A percentile compares a stretch with the other conserved stretches of the same genome.
Evolutionary conservation across 2,888 invertebrate genomes (phyloP).

Genomic region (Alsophila aescularia): DNA sequence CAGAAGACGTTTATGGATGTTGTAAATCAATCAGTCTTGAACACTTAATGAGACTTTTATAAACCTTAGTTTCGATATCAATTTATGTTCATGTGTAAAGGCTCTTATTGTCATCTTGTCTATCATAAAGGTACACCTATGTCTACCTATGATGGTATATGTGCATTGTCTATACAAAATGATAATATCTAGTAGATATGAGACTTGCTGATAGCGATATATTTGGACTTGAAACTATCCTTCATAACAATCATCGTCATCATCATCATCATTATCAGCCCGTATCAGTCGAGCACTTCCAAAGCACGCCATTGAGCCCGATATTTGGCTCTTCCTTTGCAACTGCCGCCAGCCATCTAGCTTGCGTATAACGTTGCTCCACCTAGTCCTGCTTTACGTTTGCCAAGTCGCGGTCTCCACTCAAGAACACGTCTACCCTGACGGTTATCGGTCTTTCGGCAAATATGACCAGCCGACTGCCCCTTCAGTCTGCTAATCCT

Average conservation of each 20-base stretch:
- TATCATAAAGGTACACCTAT: background rate
- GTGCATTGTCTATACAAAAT: background rate
- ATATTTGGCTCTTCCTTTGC: no score
- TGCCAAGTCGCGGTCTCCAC: no score
- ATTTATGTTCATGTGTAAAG: background rate
- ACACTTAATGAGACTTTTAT: slow-evolving; percentile 13
- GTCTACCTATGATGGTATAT: background rate
- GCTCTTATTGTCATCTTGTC: background rate
- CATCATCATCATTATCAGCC: no score
- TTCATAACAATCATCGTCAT: background rate
- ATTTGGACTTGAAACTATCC: background rate
- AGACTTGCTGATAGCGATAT: background rate
- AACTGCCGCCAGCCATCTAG: no score
- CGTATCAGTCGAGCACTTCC: no score
- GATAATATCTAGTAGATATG: background rate
- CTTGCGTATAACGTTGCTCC: no score
- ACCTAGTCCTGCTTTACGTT: no score
- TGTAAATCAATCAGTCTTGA: slow-evolving; percentile 46
- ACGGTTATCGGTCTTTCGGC: no score
- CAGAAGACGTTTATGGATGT: slow-evolving; percentile 44
- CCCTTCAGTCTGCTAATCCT: no score
- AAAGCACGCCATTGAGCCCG: no score
- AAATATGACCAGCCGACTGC: no score
- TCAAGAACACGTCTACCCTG: no score
- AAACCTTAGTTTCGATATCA: background rate